phyloP scores from a whole-genome alignment of 2,888 invertebrate species.

The Polydrusus tereticollis region DNA sequence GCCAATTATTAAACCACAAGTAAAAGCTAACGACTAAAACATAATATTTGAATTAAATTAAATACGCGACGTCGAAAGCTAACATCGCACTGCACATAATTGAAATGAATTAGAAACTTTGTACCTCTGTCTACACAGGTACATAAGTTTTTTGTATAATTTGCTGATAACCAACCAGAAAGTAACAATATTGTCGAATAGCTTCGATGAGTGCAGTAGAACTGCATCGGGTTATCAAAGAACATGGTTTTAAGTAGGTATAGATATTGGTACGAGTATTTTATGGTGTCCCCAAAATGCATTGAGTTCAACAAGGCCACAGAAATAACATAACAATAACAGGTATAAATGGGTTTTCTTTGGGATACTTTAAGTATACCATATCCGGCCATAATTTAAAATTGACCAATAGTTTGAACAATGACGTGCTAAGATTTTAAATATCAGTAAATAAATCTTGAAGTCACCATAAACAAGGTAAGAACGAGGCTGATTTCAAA shows the following conservation, averaged over 20 bases:
- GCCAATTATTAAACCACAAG: not conserved
- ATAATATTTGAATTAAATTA: not conserved
- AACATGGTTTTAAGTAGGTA: not conserved
- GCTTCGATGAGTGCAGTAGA: slow-evolving; percentile 1
- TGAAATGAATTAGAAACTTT: slow-evolving; percentile 17
- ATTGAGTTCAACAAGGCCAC: too few relatives aligned
- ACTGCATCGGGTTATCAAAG: slow-evolving; percentile 18
- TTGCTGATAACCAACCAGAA: slow-evolving; percentile 20
- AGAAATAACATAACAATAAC: too few relatives aligned
- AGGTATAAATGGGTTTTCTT: too few relatives aligned
- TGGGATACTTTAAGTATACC: too few relatives aligned
- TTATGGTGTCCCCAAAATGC: too few relatives aligned
- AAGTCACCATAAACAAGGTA: too few relatives aligned
- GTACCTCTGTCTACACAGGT: not conserved
- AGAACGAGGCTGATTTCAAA: too few relatives aligned
- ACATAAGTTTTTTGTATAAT: slow-evolving; percentile 23
- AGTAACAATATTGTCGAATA: slow-evolving; percentile 27
- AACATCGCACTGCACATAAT: not conserved
- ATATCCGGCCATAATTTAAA: too few relatives aligned
- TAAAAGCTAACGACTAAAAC: not conserved
- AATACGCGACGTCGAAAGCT: not conserved
- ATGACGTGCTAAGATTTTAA: too few relatives aligned
- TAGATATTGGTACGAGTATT: too few relatives aligned
- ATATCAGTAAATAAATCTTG: too few relatives aligned
- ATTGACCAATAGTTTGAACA: too few relatives aligned